A percentile compares a stretch with the other conserved stretches of the same genome.
Conservation (phyloP, 2,888 invertebrate genomes). For the Scaptomyza parva region DNA sequence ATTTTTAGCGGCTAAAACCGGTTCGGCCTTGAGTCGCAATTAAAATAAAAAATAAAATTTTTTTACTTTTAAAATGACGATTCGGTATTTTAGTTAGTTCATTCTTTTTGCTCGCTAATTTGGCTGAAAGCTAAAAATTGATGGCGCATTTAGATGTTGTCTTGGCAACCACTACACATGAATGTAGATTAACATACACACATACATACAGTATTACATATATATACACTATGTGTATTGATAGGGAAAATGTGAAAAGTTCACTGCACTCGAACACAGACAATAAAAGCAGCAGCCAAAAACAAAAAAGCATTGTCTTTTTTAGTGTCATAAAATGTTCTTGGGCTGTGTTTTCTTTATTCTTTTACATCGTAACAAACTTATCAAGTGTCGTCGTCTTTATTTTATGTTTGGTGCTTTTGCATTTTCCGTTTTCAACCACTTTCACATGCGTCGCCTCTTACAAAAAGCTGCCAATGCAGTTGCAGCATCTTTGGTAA, state of each 20-base stretch:
- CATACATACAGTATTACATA: background rate
- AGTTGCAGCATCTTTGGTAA: conserved; percentile 44
- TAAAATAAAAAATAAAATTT: conserved; percentile 11
- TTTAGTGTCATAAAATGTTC: conserved; percentile 37
- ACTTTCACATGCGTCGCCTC: conserved; percentile 36
- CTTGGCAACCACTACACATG: conserved; percentile 17
- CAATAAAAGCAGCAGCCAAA: conserved; percentile 20
- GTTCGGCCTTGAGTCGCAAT: conserved; percentile 6
- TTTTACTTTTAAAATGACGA: conserved; percentile 6
- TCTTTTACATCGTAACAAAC: conserved; percentile 26
- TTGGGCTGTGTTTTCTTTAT: conserved; percentile 24
- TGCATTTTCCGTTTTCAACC: conserved; percentile 44
- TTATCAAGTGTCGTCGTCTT: conserved; percentile 44
- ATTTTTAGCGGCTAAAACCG: conserved; percentile 3
- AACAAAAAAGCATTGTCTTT: conserved; percentile 28
- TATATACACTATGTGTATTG: conserved; percentile 2
- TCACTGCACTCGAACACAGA: conserved; percentile 62
- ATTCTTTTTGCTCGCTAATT: conserved; percentile 17
- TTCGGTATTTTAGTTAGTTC: conserved; percentile 16
- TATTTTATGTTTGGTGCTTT: conserved; percentile 36
- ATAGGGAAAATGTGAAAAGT: conserved; percentile 42
- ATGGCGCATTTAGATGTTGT: conserved; percentile 15
- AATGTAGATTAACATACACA: background rate
- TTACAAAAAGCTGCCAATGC: conserved; percentile 38
- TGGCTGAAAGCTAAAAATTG: background rate